Conservation (phyloP, 2,113 vertebrate genomes). For the Labeo rohita region DNA sequence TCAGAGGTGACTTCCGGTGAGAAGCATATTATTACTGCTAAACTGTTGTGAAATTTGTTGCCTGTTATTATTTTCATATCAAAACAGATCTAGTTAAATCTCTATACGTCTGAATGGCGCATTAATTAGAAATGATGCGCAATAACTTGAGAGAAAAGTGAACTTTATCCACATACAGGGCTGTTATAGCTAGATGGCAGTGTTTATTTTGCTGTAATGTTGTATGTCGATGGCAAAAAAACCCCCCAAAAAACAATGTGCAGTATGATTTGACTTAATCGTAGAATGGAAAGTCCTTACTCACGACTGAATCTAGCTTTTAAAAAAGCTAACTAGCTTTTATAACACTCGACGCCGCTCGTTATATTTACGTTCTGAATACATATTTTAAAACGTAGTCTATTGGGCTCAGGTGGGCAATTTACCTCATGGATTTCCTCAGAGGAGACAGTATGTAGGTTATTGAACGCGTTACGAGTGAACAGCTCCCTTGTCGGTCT, state of each 20-base stretch:
- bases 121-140: background rate
- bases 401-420: constrained; percentile 12
- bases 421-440: constrained; percentile 11
- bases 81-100: background rate
- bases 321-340: background rate
- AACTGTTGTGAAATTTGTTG: background rate
- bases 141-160: background rate
- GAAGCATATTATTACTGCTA: background rate
- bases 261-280: background rate
- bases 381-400: background rate
- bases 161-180: constrained; percentile 10
- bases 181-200: constrained; percentile 59
- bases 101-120: background rate
- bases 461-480: constrained; percentile 11
- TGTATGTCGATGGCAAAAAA: background rate
- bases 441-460: background rate
- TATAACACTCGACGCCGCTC: background rate
- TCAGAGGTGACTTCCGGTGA: background rate
- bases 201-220: constrained; percentile 48
- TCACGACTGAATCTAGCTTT: background rate
- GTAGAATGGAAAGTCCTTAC: background rate
- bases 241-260: background rate
- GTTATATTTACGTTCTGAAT: background rate
- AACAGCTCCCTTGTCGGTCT: background rate
- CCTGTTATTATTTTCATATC: background rate